phyloP scores from a whole-genome alignment of 2,797 vertebrate species.

The Falco rusticolus region DNA sequence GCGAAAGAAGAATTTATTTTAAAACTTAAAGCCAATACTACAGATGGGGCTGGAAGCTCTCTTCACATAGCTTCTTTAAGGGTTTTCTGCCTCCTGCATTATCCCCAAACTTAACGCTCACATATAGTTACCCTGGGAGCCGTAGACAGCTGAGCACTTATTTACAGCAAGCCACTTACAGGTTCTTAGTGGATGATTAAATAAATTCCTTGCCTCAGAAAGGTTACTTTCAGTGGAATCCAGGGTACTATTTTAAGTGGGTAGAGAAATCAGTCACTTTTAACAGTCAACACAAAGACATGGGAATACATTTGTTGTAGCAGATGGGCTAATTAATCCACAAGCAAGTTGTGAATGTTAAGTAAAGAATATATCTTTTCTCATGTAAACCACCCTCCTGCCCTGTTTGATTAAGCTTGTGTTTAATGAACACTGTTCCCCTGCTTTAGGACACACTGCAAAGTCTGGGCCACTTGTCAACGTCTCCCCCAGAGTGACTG shows the following conservation, averaged over 20 bases:
- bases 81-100: conserved; percentile 8
- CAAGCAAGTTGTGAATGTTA: conserved; percentile 78
- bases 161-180: conserved; percentile 37
- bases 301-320: conserved; percentile 73
- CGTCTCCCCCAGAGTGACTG: conserved; percentile 28
- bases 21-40: conserved; percentile 8
- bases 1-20: not conserved
- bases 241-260: conserved; percentile 48
- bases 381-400: conserved; percentile 68
- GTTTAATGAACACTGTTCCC: conserved; percentile 55
- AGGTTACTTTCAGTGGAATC: conserved; percentile 61
- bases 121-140: conserved; percentile 21
- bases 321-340: conserved; percentile 91
- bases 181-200: conserved; percentile 53
- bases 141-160: not conserved
- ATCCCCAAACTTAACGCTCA: not conserved
- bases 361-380: conserved; percentile 75
- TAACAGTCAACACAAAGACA: conserved; percentile 62
- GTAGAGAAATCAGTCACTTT: conserved; percentile 64
- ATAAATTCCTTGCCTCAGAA: conserved; percentile 32
- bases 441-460: not conserved
- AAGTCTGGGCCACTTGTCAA: conserved; percentile 66
- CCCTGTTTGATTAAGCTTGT: conserved; percentile 68
- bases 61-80: conserved; percentile 1
- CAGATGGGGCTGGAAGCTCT: not conserved